These are phyloP conservation scores for Drosophila suzukii DNA, from an alignment of 1,140 invertebrate species.

Conservation along the genomic window DNA sequence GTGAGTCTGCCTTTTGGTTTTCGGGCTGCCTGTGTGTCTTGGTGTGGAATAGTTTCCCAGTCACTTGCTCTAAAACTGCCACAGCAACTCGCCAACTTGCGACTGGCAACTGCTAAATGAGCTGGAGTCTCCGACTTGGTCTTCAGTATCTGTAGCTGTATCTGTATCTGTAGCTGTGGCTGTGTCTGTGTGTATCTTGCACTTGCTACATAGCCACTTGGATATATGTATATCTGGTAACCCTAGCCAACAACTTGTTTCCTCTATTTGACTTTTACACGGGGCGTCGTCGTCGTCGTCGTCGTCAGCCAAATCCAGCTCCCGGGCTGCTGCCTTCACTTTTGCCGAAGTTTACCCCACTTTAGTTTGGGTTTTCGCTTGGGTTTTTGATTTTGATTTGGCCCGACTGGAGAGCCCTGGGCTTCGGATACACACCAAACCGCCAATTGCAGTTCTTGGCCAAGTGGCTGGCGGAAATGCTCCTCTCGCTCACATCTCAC, in stretches of 20 bases:
- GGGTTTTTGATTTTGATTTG: constrained; percentile 34
- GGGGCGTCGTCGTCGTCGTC: constrained; percentile 49
- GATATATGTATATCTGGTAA: constrained; percentile 44
- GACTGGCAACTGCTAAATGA: constrained; percentile 8
- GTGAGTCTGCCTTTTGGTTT: constrained; percentile 6
- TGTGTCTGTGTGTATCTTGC: constrained; percentile 25
- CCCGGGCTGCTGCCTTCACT: constrained; percentile 25
- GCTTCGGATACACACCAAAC: constrained; percentile 48
- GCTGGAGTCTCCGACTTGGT: constrained; percentile 35
- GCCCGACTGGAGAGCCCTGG: constrained; percentile 15
- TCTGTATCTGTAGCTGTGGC: neutral
- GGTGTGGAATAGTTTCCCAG: constrained; percentile 76
- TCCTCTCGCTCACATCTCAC: constrained; percentile 44
- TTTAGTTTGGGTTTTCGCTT: constrained; percentile 42
- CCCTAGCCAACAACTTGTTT: constrained; percentile 79
- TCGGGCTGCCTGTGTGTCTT: neutral
- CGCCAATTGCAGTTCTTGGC: constrained; percentile 48
- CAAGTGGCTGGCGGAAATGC: constrained; percentile 65
- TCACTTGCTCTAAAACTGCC: constrained; percentile 68
- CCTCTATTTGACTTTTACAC: constrained; percentile 81
- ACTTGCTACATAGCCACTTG: constrained; percentile 60
- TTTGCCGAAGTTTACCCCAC: constrained; percentile 50
- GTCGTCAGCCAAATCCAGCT: constrained; percentile 28
- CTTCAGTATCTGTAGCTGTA: constrained; percentile 16
- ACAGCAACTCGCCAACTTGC: constrained; percentile 64